Percentiles rank a stretch among this genome's conserved stretches.
Evolutionary conservation across 2,797 vertebrate genomes (phyloP).

Genomic region (Pantherophis vulpinus): DNA sequence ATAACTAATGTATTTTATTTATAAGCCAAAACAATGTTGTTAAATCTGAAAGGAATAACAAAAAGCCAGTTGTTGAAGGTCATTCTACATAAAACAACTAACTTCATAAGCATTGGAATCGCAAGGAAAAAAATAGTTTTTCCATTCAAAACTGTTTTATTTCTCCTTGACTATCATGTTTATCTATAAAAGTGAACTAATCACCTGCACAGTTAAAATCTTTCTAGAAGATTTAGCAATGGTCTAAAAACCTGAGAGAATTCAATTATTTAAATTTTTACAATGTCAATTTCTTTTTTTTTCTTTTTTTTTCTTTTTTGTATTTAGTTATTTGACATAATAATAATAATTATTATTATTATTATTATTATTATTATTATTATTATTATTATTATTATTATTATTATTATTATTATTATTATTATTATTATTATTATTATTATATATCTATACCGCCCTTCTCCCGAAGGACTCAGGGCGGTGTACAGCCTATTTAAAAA

Average conservation of each 20-base stretch:
- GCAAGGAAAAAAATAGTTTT: neutral
- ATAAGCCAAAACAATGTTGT: conserved; percentile 48
- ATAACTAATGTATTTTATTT: conserved; percentile 60
- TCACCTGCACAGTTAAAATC: neutral
- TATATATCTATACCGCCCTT: too few species aligned
- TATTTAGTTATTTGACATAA: neutral
- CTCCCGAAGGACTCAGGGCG: too few species aligned
- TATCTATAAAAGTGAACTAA: neutral
- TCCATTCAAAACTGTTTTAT: neutral
- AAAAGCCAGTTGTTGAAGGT: conserved; percentile 26
- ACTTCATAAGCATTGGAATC: neutral
- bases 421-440: too few species aligned
- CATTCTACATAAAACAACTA: neutral
- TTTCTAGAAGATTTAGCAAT: neutral
- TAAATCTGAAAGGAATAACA: conserved; percentile 40
- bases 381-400: too few species aligned
- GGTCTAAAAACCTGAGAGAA: neutral
- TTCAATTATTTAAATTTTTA: neutral
- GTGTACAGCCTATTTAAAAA: too few species aligned
- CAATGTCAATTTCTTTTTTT: neutral
- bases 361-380: too few species aligned
- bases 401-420: too few species aligned
- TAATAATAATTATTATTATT: too few species aligned
- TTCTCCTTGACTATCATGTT: neutral
- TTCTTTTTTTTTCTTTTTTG: neutral